Conservation (phyloP, 2,888 invertebrate species). For the Hermaeophaga mercurialis region DNA sequence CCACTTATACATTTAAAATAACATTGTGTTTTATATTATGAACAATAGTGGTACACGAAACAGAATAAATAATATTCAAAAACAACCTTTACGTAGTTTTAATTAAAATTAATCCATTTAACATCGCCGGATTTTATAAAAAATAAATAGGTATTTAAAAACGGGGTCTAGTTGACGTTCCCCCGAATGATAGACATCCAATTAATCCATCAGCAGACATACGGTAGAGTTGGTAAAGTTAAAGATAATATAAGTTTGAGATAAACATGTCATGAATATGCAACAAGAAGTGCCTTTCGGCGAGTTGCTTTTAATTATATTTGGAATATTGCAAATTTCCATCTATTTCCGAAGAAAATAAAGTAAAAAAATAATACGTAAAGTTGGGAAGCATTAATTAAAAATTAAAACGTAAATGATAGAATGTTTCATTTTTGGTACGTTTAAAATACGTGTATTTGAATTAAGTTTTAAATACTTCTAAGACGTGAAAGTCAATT, state of each 20-base stretch:
- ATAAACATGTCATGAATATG: constrained; percentile 57
- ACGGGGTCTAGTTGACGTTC: constrained; percentile 15
- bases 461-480: too few species aligned
- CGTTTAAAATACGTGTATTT: too few species aligned
- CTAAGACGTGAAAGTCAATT: too few species aligned
- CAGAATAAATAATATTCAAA: too few species aligned
- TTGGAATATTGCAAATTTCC: constrained; percentile 49
- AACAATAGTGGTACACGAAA: too few species aligned
- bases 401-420: neutral
- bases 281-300: constrained; percentile 45
- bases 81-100: too few species aligned
- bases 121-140: too few species aligned
- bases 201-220: constrained; percentile 41
- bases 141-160: neutral
- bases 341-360: constrained; percentile 36
- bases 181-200: constrained; percentile 35
- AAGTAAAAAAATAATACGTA: constrained; percentile 15
- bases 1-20: too few species aligned
- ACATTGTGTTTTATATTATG: too few species aligned
- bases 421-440: too few species aligned
- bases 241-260: constrained; percentile 58
- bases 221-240: constrained; percentile 52
- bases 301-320: constrained; percentile 47
- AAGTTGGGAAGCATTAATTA: neutral
- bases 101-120: too few species aligned